phyloP scores from a whole-genome alignment of 92 coral and sea anemone genomes.

The Siderastrea radians region DNA sequence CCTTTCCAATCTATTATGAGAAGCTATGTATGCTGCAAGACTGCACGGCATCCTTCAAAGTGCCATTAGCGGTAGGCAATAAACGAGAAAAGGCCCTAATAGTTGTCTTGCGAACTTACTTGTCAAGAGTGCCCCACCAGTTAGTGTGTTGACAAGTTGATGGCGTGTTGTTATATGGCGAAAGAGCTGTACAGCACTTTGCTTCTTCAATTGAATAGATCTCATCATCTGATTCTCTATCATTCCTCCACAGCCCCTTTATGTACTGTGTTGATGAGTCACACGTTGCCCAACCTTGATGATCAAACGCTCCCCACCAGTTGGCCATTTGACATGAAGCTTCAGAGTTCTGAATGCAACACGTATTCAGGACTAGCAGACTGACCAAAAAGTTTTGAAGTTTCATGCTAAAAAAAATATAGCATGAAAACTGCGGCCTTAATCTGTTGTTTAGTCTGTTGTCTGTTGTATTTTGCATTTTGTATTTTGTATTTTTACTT shows the following conservation, averaged over 20 bases:
- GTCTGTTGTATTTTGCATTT: too few species aligned
- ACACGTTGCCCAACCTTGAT: slow-evolving; percentile 52
- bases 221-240: slow-evolving; percentile 12
- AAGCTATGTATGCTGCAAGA: too few species aligned
- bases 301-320: slow-evolving; percentile 65
- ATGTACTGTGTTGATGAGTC: slow-evolving; percentile 35
- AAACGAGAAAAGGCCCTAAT: too few species aligned
- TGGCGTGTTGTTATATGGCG: slow-evolving; percentile 43
- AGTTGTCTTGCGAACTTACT: slow-evolving; percentile 4
- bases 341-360: too few species aligned
- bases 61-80: neutral
- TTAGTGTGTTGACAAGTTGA: slow-evolving; percentile 51
- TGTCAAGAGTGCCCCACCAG: slow-evolving; percentile 58
- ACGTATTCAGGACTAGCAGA: too few species aligned
- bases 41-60: neutral
- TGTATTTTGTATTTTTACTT: too few species aligned
- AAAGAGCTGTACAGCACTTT: slow-evolving; percentile 58
- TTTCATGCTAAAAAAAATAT: too few species aligned
- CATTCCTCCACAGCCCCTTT: slow-evolving; percentile 55
- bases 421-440: too few species aligned
- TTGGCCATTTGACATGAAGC: slow-evolving; percentile 12
- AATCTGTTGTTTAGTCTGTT: too few species aligned
- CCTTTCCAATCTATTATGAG: too few species aligned
- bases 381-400: too few species aligned
- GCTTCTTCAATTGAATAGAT: slow-evolving; percentile 47